These are phyloP conservation scores for Netelia virgata DNA, from an alignment of 2,888 invertebrate species.

Conservation along the genomic window DNA sequence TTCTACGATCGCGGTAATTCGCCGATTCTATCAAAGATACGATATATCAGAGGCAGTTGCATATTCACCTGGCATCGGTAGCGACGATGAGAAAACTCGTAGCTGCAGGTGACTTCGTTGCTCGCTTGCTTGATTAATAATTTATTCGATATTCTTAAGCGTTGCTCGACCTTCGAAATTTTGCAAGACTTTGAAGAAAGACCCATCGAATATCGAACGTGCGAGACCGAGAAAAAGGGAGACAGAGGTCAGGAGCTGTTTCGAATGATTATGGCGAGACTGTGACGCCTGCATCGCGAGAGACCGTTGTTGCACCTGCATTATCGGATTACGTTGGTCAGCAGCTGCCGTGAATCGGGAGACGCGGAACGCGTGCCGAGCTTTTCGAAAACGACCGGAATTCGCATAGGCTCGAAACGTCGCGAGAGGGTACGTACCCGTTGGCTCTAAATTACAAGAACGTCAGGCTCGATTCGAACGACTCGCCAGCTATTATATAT, in stretches of 20 bases:
- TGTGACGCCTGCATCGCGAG: slow-evolving; percentile 70
- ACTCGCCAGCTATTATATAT: neutral
- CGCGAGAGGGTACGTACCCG: neutral
- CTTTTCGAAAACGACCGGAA: slow-evolving; percentile 41
- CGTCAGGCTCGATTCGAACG: slow-evolving; percentile 12
- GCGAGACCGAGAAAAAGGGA: neutral
- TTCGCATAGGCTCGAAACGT: slow-evolving; percentile 44
- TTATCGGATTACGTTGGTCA: slow-evolving; percentile 76
- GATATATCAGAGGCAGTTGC: slow-evolving; percentile 1
- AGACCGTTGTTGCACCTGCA: slow-evolving; percentile 76
- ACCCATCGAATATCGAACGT: slow-evolving; percentile 18
- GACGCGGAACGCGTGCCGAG: slow-evolving; percentile 33
- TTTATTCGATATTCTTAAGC: slow-evolving; percentile 35
- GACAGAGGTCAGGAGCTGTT: slow-evolving; percentile 48
- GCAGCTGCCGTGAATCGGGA: slow-evolving; percentile 74
- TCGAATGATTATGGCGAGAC: slow-evolving; percentile 72
- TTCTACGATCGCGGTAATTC: neutral
- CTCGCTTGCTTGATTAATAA: slow-evolving; percentile 58
- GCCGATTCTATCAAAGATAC: slow-evolving; percentile 28
- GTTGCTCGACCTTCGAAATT: slow-evolving; percentile 47
- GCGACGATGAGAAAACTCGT: slow-evolving; percentile 33
- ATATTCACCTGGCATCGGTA: slow-evolving; percentile 42
- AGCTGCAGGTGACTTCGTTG: slow-evolving; percentile 59
- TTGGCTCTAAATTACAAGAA: slow-evolving; percentile 32
- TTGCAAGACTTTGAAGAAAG: slow-evolving; percentile 39